phyloP scores from a whole-genome alignment of 2,113 vertebrate genomes.

The Axis porcinus region DNA sequence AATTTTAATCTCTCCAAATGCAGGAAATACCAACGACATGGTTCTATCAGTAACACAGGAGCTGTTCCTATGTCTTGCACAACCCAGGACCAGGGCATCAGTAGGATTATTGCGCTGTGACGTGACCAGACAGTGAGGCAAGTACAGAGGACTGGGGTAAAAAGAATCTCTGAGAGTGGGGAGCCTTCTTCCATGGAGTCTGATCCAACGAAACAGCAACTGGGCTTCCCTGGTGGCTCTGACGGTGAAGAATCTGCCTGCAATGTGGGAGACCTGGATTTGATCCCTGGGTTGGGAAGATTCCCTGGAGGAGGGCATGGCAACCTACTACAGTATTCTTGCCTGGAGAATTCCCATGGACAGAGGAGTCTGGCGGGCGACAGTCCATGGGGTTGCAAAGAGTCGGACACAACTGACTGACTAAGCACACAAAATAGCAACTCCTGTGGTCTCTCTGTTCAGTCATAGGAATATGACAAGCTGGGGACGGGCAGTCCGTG shows the following conservation, averaged over 20 bases:
- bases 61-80: not conserved
- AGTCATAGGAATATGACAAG: not conserved
- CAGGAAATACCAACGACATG: not conserved
- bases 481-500: not conserved
- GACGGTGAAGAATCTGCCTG: not conserved
- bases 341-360: not conserved
- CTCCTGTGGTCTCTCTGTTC: not conserved
- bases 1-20: not conserved
- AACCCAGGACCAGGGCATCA: fast-evolving
- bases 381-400: not conserved
- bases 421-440: not conserved
- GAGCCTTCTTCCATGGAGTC: not conserved
- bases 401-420: not conserved
- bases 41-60: not conserved
- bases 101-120: not conserved
- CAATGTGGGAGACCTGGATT: not conserved
- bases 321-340: not conserved
- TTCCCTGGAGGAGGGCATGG: not conserved
- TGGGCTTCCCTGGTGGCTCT: not conserved
- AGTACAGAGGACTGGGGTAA: not conserved
- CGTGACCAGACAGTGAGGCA: not conserved
- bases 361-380: not conserved
- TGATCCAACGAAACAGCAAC: not conserved
- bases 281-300: not conserved
- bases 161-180: not conserved